These are phyloP conservation scores for Sebastes dallii DNA, from an alignment of 2,797 vertebrate genomes.

Conservation along the genomic window DNA sequence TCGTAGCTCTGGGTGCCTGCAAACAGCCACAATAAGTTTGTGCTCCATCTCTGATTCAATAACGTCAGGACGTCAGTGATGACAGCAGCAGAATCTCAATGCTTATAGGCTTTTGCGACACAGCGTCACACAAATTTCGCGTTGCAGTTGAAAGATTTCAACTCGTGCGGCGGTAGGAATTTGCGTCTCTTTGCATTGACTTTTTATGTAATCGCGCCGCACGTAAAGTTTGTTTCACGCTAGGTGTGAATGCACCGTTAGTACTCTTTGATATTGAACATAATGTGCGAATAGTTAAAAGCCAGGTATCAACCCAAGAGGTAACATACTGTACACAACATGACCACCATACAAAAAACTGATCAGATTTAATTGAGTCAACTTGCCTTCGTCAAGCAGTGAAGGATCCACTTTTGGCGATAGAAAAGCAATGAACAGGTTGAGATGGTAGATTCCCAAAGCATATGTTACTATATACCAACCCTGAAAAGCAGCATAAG, in stretches of 20 bases:
- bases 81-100: too few species aligned
- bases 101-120: too few species aligned
- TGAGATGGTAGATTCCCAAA: slow-evolving; percentile 99
- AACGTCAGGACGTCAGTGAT: too few species aligned
- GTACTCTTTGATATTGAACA: neutral
- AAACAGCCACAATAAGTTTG: too few species aligned
- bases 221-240: too few species aligned
- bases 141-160: too few species aligned
- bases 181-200: too few species aligned
- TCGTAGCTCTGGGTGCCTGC: too few species aligned
- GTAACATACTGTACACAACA: neutral
- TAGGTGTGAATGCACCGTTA: neutral
- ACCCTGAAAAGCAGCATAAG: slow-evolving; percentile 83
- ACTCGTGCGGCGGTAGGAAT: too few species aligned
- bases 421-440: slow-evolving; percentile 99
- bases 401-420: slow-evolving; percentile 99
- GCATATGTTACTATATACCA: slow-evolving; percentile 99
- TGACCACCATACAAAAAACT: neutral
- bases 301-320: neutral
- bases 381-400: slow-evolving; percentile 96
- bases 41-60: too few species aligned
- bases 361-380: neutral
- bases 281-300: neutral
- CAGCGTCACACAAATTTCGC: too few species aligned
- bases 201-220: too few species aligned